These are phyloP conservation scores for Paramormyrops kingsleyae DNA, from an alignment of 2,113 vertebrate species.

Conservation along the genomic window DNA sequence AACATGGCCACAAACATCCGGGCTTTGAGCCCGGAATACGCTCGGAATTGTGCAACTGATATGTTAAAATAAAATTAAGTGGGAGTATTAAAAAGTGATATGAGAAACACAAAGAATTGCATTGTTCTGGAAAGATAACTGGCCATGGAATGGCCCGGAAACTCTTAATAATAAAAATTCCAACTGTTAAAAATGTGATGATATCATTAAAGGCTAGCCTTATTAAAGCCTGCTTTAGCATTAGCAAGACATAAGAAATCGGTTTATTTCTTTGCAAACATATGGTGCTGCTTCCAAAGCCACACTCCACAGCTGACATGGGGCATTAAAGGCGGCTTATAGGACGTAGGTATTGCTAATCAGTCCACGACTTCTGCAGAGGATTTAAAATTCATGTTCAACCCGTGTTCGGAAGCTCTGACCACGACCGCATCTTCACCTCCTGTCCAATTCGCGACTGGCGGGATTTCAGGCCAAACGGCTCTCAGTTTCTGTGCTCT, in stretches of 20 bases:
- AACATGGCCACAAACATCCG: slow-evolving; percentile 44
- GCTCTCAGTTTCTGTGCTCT: background rate
- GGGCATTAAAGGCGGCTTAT: background rate
- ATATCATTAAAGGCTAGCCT: background rate
- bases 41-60: slow-evolving; percentile 20
- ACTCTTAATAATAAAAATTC: slow-evolving; percentile 34
- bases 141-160: slow-evolving; percentile 35
- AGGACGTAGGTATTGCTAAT: background rate
- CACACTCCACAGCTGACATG: background rate
- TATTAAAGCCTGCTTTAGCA: background rate
- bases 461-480: background rate
- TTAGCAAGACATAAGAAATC: background rate
- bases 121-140: slow-evolving; percentile 51
- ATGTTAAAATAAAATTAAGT: slow-evolving; percentile 36
- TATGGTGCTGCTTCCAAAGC: background rate
- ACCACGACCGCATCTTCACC: background rate
- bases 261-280: background rate
- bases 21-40: slow-evolving; percentile 32
- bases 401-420: background rate
- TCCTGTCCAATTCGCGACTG: background rate
- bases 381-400: background rate
- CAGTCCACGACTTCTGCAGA: background rate
- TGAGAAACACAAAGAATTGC: slow-evolving; percentile 47
- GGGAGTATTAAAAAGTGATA: slow-evolving; percentile 46
- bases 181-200: slow-evolving; percentile 24